phyloP scores from a whole-genome alignment of 2,113 vertebrate species.

The Bambusicola thoracicus region DNA sequence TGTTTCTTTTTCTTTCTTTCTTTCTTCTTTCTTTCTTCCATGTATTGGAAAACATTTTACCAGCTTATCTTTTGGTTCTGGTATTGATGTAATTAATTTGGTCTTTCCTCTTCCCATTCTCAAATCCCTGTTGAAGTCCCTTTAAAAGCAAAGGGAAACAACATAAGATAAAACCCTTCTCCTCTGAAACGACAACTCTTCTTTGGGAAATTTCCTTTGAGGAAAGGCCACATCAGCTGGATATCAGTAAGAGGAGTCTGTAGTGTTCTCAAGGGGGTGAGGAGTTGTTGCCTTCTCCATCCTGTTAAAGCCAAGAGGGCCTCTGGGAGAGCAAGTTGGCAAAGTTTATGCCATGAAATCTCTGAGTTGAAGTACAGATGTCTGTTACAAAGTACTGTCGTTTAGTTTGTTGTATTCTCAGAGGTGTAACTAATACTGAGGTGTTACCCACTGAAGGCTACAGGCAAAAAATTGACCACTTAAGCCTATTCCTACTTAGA shows the following conservation, averaged over 20 bases:
- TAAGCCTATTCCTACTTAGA: background rate
- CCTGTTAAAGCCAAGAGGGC: background rate
- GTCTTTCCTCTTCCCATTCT: background rate
- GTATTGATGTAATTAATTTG: background rate
- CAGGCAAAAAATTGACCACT: background rate
- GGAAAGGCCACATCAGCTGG: background rate
- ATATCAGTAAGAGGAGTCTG: background rate
- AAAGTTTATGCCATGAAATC: background rate
- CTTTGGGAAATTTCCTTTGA: background rate
- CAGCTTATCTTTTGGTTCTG: background rate
- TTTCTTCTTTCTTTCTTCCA: background rate
- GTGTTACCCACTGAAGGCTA: background rate
- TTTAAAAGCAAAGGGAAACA: background rate
- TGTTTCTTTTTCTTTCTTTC: background rate
- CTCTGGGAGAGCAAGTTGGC: background rate
- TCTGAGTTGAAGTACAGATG: background rate
- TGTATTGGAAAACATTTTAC: background rate
- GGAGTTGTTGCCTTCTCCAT: background rate
- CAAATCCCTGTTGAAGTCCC: background rate
- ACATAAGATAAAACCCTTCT: background rate
- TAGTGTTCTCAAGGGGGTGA: background rate
- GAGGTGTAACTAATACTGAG: background rate
- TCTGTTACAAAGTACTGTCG: background rate
- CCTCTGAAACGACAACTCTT: background rate
- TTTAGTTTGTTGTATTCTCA: background rate